Evolutionary conservation across 1,140 invertebrate species (phyloP).

Genomic region (Neodiprion pinetum): DNA sequence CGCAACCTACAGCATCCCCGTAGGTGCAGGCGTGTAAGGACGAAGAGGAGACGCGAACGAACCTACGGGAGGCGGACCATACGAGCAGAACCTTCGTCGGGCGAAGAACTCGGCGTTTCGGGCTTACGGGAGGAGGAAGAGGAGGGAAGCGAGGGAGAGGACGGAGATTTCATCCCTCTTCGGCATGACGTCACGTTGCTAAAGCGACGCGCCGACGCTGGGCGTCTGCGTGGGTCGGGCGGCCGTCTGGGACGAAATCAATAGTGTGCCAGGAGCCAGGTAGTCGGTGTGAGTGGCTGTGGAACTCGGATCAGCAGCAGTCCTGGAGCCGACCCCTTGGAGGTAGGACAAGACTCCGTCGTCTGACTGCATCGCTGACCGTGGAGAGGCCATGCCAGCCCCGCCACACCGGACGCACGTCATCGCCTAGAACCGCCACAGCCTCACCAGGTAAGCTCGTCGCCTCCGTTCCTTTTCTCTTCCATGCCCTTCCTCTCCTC

Average conservation of each 20-base stretch:
- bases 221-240: constrained; percentile 57
- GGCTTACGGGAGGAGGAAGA: not conserved
- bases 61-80: too few relatives aligned
- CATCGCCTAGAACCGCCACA: constrained; percentile 6
- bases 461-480: too few relatives aligned
- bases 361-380: constrained; percentile 37
- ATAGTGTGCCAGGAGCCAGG: constrained; percentile 59
- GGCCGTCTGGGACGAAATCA: constrained; percentile 59
- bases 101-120: too few relatives aligned
- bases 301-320: constrained; percentile 54
- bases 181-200: constrained; percentile 60
- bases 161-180: constrained; percentile 1
- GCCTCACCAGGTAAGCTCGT: not conserved
- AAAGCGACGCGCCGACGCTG: constrained; percentile 60
- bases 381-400: constrained; percentile 49
- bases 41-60: too few relatives aligned
- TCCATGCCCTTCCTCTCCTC: too few relatives aligned
- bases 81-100: too few relatives aligned
- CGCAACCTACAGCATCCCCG: too few relatives aligned
- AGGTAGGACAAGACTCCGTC: constrained; percentile 45
- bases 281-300: constrained; percentile 53
- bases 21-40: too few relatives aligned
- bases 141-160: not conserved
- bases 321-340: constrained; percentile 58
- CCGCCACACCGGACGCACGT: constrained; percentile 30